Evolutionary conservation across 53 echinoderm and acorn worm species (phyloP).

Genomic region (Temnopleurus reevesii): DNA sequence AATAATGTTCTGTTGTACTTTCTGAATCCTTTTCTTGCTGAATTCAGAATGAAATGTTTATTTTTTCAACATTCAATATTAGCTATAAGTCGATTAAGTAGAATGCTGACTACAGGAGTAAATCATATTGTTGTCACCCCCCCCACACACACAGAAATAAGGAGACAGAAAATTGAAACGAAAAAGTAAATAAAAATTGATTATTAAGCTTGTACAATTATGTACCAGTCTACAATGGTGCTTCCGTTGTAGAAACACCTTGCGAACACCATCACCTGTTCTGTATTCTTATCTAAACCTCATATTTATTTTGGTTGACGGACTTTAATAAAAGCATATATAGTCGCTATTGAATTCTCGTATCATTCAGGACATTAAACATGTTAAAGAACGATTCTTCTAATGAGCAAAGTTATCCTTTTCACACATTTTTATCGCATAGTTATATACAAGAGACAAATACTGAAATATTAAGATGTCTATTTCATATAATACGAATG

Average conservation of each 20-base stretch:
- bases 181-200: too few relatives aligned
- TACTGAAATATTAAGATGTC: neutral
- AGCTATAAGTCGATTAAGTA: too few relatives aligned
- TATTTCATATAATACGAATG: too few relatives aligned
- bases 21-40: too few relatives aligned
- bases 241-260: neutral
- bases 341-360: neutral
- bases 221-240: neutral
- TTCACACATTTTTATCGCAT: too few relatives aligned
- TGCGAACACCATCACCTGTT: constrained; percentile 1
- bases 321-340: neutral
- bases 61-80: too few relatives aligned
- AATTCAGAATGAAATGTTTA: too few relatives aligned
- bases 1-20: too few relatives aligned
- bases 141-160: too few relatives aligned
- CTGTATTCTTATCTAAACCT: neutral
- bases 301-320: neutral
- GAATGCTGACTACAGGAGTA: neutral
- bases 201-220: neutral
- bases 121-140: neutral
- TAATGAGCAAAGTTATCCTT: too few relatives aligned
- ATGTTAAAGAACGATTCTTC: neutral
- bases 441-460: neutral
- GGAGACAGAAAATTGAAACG: too few relatives aligned
- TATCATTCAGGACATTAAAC: neutral